Evolutionary conservation across 1,140 invertebrate genomes (phyloP), one percentile per base, ranked within the genome.

Genomic region (Pantala flavescens): DNA sequence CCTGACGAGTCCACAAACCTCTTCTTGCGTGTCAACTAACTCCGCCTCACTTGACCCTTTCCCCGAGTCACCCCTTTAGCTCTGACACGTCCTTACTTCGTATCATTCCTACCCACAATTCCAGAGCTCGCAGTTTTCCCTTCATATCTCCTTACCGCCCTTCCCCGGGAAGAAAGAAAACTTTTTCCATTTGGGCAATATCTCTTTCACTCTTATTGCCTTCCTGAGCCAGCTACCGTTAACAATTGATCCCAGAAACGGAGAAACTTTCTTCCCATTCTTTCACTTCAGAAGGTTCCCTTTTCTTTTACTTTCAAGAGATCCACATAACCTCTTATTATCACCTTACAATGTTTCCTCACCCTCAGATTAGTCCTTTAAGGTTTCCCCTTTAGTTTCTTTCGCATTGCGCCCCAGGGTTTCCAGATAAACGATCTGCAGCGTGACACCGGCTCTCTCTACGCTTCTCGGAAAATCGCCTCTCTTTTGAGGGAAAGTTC

Each of bases 161-260:
- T 63, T 21, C 49, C 49, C 49, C 49, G 49, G 16, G 14, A 21
- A 63, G 49, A 21, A 63, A 63, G 49, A 21, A 63, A 63, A 63
- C 49, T 63, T 63, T 63, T 63, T 63, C 49, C 49, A 63, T 63
- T 19, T 63, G 3, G 49, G n/a, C 49, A 63, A 63, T 63, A 63
- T 63, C 49, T 63, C 49, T 63, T 63, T 63, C 49, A 63, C 49
- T 63, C 49, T 63, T 21, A 63, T 63, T 63, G 49, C 49, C 49
- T 63, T 21, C 16, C 49, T 21, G 49, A 63, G 49, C 14, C 49
- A 1, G 49, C 3, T 63, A 21, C 49, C 49, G 49, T 63, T 63
- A 63, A 63, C 49, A 63, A 63, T 63, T 63, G 49, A 63, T 63
- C 49, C n/a, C 16, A 19, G 49, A 21, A 63, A 21, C n/a, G 49